Evolutionary conservation across 2,113 vertebrate species (phyloP).

Genomic region (Corydoras maculifer): DNA sequence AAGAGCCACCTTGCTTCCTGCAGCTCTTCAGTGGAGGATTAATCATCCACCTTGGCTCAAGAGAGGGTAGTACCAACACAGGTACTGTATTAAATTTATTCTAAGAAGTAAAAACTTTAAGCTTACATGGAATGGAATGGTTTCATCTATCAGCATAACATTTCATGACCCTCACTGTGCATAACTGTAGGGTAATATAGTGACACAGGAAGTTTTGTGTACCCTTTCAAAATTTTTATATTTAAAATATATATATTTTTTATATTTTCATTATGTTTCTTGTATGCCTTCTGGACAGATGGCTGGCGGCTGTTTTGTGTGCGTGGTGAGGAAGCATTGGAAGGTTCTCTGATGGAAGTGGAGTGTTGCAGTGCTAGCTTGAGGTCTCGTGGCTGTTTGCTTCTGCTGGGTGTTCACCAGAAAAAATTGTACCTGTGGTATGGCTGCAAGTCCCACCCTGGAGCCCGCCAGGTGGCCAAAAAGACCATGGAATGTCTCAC

Average conservation of each 20-base stretch:
- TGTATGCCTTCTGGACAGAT: slow-evolving; percentile 39
- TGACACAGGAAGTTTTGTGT: too few relatives aligned
- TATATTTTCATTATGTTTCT: neutral
- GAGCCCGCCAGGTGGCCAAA: slow-evolving; percentile 57
- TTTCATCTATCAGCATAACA: too few relatives aligned
- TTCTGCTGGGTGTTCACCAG: slow-evolving; percentile 57
- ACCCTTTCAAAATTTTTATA: too few relatives aligned
- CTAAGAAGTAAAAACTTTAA: too few relatives aligned
- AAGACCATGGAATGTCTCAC: slow-evolving; percentile 57
- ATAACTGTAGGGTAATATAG: too few relatives aligned
- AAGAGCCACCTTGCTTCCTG: slow-evolving; percentile 72
- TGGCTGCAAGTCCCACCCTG: slow-evolving; percentile 61
- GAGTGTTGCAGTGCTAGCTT: slow-evolving; percentile 58
- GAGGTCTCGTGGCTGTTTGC: slow-evolving; percentile 64
- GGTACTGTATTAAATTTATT: slow-evolving; percentile 41
- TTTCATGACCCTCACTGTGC: too few relatives aligned
- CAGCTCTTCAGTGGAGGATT: slow-evolving; percentile 72
- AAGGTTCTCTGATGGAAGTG: slow-evolving; percentile 68
- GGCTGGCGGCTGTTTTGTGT: slow-evolving; percentile 66
- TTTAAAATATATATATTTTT: too few relatives aligned
- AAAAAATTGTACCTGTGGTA: slow-evolving; percentile 64
- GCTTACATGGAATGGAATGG: too few relatives aligned
- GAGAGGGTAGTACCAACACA: slow-evolving; percentile 51
- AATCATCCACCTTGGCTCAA: slow-evolving; percentile 64
- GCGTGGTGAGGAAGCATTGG: slow-evolving; percentile 58